Conservation (phyloP, 2,797 vertebrate genomes). For the Neosalanx taihuensis region DNA sequence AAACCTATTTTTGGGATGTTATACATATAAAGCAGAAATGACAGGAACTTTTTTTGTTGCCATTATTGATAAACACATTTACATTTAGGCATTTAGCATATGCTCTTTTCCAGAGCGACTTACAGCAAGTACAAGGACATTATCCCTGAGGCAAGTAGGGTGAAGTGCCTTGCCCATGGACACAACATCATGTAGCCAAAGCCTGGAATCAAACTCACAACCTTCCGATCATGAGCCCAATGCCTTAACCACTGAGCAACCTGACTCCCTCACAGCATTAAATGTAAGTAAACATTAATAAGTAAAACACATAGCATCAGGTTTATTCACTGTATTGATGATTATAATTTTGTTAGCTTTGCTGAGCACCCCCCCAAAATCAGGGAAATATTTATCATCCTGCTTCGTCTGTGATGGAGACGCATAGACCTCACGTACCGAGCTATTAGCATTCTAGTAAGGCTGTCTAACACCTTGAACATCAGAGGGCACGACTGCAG, state of each 20-base stretch:
- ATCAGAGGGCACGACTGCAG: conserved; percentile 16
- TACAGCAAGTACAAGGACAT: too few species aligned
- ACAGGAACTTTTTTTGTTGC: background rate
- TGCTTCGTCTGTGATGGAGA: too few species aligned
- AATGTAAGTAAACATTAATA: background rate
- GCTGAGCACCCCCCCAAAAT: background rate
- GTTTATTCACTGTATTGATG: background rate
- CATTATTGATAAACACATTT: conserved; percentile 8
- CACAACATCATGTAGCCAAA: too few species aligned
- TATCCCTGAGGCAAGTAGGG: too few species aligned
- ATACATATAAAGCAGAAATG: background rate
- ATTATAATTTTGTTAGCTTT: too few species aligned
- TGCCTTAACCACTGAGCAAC: too few species aligned
- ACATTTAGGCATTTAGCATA: too few species aligned
- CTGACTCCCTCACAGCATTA: background rate
- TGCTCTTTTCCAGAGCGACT: too few species aligned
- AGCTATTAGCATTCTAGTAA: conserved; percentile 28
- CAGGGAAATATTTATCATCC: background rate
- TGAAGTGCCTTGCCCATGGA: too few species aligned
- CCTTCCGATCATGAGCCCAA: too few species aligned
- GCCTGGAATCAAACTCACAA: too few species aligned
- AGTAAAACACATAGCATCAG: background rate
- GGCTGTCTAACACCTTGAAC: conserved; percentile 12
- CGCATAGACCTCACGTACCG: conserved; percentile 1
- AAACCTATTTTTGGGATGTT: background rate